Conservation (phyloP, 2,113 vertebrate species). For the Scophthalmus maximus region DNA sequence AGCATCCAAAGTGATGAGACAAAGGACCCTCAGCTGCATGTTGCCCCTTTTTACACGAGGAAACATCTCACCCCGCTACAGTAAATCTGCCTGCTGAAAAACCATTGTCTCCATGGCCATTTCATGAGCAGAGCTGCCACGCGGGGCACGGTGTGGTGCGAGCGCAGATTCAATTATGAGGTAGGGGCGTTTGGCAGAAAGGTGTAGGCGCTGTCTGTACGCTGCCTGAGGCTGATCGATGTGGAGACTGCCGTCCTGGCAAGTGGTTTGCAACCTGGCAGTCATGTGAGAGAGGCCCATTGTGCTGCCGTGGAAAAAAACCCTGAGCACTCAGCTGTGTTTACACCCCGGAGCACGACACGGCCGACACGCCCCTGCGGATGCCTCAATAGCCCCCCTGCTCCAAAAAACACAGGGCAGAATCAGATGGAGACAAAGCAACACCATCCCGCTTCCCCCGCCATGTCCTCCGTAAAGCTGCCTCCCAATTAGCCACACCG, state of each 20-base stretch:
- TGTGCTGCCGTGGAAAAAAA: constrained; percentile 53
- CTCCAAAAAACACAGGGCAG: constrained; percentile 36
- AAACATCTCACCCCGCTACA: constrained; percentile 37
- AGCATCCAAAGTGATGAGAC: constrained; percentile 1
- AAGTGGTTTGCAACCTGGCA: constrained; percentile 57
- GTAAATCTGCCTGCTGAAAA: constrained; percentile 39
- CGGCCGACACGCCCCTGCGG: constrained; percentile 37
- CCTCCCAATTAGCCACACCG: constrained; percentile 66
- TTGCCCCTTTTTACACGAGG: constrained; percentile 36
- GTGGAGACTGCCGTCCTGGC: constrained; percentile 55
- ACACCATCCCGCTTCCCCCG: constrained; percentile 15
- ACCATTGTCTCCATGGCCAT: constrained; percentile 58
- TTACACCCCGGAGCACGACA: constrained; percentile 50
- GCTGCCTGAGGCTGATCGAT: constrained; percentile 63
- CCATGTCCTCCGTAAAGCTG: constrained; percentile 44
- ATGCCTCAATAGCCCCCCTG: constrained; percentile 21
- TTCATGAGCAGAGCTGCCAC: constrained; percentile 56
- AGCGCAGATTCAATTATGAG: constrained; percentile 72
- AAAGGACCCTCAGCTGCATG: constrained; percentile 4
- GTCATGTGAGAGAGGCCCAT: constrained; percentile 52
- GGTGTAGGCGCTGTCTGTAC: constrained; percentile 34
- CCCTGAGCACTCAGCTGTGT: constrained; percentile 55
- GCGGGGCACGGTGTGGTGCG: constrained; percentile 54
- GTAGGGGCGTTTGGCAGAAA: constrained; percentile 47
- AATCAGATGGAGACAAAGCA: constrained; percentile 54